Evolutionary conservation across 2,888 invertebrate genomes (phyloP).

Genomic region (Saturnia japonica): DNA sequence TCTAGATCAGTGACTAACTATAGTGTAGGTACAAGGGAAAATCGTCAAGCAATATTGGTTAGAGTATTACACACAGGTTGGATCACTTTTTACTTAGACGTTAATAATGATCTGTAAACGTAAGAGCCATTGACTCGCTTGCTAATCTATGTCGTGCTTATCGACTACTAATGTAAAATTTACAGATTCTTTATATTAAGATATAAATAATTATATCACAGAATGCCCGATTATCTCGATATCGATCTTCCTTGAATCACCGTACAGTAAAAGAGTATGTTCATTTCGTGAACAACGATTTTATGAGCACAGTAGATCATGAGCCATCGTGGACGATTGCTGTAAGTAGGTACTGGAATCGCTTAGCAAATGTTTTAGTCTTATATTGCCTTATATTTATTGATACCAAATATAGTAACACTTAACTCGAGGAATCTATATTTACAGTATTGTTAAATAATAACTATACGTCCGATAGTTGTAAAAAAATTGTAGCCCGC

Average conservation of each 20-base stretch:
- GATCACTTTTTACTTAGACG: too few species aligned
- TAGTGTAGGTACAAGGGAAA: too few species aligned
- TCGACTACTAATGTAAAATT: too few species aligned
- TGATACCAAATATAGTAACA: constrained; percentile 23
- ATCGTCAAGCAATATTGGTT: too few species aligned
- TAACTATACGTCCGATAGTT: constrained; percentile 18
- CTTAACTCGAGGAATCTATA: constrained; percentile 28
- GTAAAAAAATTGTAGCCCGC: background rate
- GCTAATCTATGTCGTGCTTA: too few species aligned
- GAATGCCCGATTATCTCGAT: background rate
- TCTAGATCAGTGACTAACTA: too few species aligned
- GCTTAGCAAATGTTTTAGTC: constrained; percentile 41
- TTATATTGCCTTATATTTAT: constrained; percentile 38
- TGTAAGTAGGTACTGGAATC: background rate
- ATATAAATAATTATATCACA: too few species aligned
- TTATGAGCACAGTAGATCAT: background rate
- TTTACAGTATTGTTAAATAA: constrained; percentile 33
- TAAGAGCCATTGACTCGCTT: too few species aligned
- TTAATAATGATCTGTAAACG: too few species aligned
- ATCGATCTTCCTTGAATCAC: background rate
- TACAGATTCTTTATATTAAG: too few species aligned
- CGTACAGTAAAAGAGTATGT: background rate
- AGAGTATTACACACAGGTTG: too few species aligned
- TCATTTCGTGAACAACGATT: background rate
- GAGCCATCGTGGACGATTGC: background rate